These are phyloP conservation scores for Netelia inedita DNA, from an alignment of 2,888 invertebrate species.

Conservation along the genomic window DNA sequence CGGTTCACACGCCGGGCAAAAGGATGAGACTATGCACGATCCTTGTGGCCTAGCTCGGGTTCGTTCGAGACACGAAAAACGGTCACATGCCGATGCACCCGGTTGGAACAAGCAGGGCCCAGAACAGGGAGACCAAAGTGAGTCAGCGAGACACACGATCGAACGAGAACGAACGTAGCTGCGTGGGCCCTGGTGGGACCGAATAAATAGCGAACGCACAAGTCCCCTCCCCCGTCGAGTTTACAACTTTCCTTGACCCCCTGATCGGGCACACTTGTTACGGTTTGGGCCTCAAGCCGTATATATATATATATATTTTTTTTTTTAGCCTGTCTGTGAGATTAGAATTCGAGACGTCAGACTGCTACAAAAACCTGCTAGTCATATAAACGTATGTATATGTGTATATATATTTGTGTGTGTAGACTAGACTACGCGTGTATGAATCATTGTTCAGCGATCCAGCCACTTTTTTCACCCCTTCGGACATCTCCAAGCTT, in stretches of 20 bases:
- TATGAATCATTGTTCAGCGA: too few species aligned
- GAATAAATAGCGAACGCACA: constrained; percentile 45
- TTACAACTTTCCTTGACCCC: constrained; percentile 75
- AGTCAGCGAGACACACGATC: constrained; percentile 22
- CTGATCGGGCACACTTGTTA: constrained; percentile 35
- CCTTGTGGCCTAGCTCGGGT: neutral
- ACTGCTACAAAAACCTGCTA: too few species aligned
- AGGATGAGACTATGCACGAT: neutral
- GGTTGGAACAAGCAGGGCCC: constrained; percentile 30
- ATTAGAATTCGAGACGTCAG: too few species aligned
- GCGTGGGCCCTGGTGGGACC: constrained; percentile 41
- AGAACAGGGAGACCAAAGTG: constrained; percentile 4
- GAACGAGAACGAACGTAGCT: constrained; percentile 43
- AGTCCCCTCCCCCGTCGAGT: constrained; percentile 58
- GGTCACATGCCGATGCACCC: constrained; percentile 44
- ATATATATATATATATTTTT: neutral
- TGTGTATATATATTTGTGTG: too few species aligned
- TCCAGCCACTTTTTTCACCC: too few species aligned
- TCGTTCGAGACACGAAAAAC: constrained; percentile 36
- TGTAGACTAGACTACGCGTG: too few species aligned
- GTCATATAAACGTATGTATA: too few species aligned
- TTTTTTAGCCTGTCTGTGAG: too few species aligned
- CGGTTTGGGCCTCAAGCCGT: neutral
- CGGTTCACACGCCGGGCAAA: too few species aligned
- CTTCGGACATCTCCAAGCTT: too few species aligned